These are phyloP conservation scores for Hypanus sabinus DNA, from an alignment of 2,113 vertebrate species.

Conservation along the genomic window DNA sequence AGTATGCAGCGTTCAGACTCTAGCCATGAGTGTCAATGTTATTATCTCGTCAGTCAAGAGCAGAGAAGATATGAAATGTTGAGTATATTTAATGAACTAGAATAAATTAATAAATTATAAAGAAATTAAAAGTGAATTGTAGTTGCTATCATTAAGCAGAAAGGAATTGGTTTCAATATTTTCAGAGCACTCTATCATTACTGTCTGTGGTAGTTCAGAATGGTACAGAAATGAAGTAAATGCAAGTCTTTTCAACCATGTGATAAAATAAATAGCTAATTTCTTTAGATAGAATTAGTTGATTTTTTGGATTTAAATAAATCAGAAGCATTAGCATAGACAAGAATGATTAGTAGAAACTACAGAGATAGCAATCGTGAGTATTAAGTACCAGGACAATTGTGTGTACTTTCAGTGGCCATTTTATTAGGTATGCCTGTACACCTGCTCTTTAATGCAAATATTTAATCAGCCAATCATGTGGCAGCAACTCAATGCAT, in stretches of 20 bases:
- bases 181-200: not conserved
- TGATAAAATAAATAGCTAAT: not conserved
- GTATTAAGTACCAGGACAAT: not conserved
- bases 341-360: not conserved
- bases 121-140: slow-evolving; percentile 6
- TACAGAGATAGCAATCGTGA: not conserved
- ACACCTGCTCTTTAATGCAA: too few relatives aligned
- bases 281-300: not conserved
- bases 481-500: too few relatives aligned
- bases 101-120: slow-evolving; percentile 17
- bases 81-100: not conserved
- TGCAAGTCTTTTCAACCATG: not conserved
- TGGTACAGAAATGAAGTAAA: not conserved
- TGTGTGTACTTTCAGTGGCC: not conserved
- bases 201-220: not conserved
- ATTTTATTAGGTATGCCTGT: too few relatives aligned
- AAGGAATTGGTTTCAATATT: not conserved
- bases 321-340: not conserved
- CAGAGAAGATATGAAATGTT: not conserved
- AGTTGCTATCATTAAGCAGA: not conserved
- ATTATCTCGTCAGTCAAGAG: not conserved
- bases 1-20: not conserved
- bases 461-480: too few relatives aligned
- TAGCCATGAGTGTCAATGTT: not conserved
- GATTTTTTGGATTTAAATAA: not conserved